Evolutionary conservation across 2,797 vertebrate genomes (phyloP), one percentile per base, ranked within the genome.

Genomic region (Otolemur crassicaudatus): DNA sequence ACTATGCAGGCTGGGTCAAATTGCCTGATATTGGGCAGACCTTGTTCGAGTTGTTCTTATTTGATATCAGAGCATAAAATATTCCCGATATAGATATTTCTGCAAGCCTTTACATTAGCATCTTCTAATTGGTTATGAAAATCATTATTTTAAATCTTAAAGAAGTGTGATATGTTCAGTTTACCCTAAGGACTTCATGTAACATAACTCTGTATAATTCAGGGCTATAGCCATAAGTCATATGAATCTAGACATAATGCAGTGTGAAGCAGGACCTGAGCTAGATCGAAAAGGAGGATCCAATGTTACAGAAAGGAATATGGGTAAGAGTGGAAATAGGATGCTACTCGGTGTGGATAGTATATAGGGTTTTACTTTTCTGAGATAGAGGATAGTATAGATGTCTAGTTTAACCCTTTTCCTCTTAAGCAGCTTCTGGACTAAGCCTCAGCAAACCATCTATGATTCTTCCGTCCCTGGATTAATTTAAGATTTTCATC

Each of bases 61-160:
- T 96, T 67, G 19, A 79, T 87, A 69, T 34, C 43, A 72, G 49
- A 93, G 37, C 25, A 81, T 10, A 92, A 82, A 86, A 19, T 91
- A 82, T 92, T 89, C 34, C 3, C 80, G 70, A 67, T 72, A 73
- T 0, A 56, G 1, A n/a, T 34, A 97, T 94, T 90, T 60, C 61
- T 89, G 3, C 20, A 69, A 58, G 9, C 6, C 72, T 23, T 95
- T 95, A 72, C 17, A 85, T 80, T 37, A 72, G 72, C 93, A 16
- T 34, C 25, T 69, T 89, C 12, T 84, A 76, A 73, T 23, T 89
- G 58, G 3, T 92, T 89, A 94, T 56, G 49, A 90, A 97, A 97
- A 34, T 2, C 12, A 91, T 53, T 79, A 16, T 63, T 97, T 93
- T 97, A 82, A 61, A 53, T 96, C 60, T 11, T 1, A 37, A 79